phyloP scores from a whole-genome alignment of 64 coral and sea anemone species.

The Platygyra sinensis region DNA sequence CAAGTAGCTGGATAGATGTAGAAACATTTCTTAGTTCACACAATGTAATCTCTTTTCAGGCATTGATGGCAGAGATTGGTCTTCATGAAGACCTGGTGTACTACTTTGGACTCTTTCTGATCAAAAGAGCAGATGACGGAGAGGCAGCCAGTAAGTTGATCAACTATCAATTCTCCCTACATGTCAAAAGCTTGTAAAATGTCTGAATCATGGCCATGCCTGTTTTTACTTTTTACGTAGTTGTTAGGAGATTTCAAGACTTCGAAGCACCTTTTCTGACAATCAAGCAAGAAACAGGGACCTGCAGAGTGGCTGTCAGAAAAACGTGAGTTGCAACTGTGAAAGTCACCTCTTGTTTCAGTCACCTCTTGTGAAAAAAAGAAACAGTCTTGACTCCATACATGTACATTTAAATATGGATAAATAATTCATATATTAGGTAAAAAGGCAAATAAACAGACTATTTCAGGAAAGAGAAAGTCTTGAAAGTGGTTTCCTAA shows the following conservation, averaged over 20 bases:
- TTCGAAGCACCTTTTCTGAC: slow-evolving; percentile 88
- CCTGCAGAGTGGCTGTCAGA: slow-evolving; percentile 84
- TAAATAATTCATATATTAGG: too few relatives aligned
- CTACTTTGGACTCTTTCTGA: slow-evolving; percentile 92
- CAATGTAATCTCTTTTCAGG: slow-evolving; percentile 30
- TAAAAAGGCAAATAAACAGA: too few relatives aligned
- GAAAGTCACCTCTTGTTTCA: too few relatives aligned
- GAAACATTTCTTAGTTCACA: neutral
- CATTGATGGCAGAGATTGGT: slow-evolving; percentile 86
- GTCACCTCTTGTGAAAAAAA: too few relatives aligned
- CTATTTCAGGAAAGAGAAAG: too few relatives aligned
- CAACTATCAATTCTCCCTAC: neutral
- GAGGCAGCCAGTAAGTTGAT: slow-evolving; percentile 77
- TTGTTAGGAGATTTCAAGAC: slow-evolving; percentile 88
- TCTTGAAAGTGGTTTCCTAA: too few relatives aligned
- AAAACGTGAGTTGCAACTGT: slow-evolving; percentile 70
- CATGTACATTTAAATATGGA: too few relatives aligned
- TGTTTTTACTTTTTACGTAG: slow-evolving; percentile 24
- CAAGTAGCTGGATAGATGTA: too few relatives aligned
- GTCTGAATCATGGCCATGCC: too few relatives aligned
- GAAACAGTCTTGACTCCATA: too few relatives aligned
- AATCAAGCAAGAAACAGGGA: slow-evolving; percentile 58
- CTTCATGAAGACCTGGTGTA: slow-evolving; percentile 76
- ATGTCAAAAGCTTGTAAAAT: too few relatives aligned
- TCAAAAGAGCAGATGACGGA: slow-evolving; percentile 85